These are phyloP conservation scores for Smutsia temminckii DNA, from an alignment of 2,797 vertebrate genomes.

Conservation along the genomic window DNA sequence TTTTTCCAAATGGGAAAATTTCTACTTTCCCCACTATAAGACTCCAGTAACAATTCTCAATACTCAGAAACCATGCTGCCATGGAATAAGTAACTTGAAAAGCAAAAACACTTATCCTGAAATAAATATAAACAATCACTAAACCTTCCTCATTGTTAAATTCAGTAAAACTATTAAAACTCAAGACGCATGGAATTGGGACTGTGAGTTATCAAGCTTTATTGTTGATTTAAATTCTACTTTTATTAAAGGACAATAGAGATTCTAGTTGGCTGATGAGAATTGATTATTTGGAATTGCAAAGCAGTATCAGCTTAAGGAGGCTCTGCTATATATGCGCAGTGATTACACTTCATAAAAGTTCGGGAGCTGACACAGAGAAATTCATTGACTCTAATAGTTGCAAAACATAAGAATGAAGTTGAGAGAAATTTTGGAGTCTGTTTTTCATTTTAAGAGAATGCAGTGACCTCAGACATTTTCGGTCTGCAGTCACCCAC, in stretches of 20 bases:
- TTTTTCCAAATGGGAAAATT: conserved; percentile 14
- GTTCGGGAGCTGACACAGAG: background rate
- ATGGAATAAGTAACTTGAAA: background rate
- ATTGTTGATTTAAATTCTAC: conserved; percentile 59
- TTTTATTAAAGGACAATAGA: conserved; percentile 64
- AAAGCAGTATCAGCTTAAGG: conserved; percentile 54
- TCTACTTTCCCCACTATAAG: background rate
- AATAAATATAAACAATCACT: conserved; percentile 10
- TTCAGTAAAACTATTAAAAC: conserved; percentile 52
- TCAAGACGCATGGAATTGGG: background rate
- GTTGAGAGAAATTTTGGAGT: conserved; percentile 2
- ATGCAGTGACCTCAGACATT: conserved; percentile 22
- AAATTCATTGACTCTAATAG: conserved; percentile 47
- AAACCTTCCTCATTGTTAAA: conserved; percentile 46
- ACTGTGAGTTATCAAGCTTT: conserved; percentile 12
- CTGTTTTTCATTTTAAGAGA: conserved; percentile 46
- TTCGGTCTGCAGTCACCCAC: background rate
- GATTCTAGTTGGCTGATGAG: conserved; percentile 8
- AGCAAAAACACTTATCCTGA: conserved; percentile 35
- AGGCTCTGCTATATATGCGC: background rate
- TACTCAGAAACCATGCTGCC: background rate
- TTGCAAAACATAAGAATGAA: conserved; percentile 36
- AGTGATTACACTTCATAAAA: conserved; percentile 63
- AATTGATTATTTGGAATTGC: conserved; percentile 65
- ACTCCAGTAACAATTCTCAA: background rate